These are phyloP conservation scores for Drosophila watanabei DNA, from an alignment of 1,140 invertebrate species.

Conservation along the genomic window DNA sequence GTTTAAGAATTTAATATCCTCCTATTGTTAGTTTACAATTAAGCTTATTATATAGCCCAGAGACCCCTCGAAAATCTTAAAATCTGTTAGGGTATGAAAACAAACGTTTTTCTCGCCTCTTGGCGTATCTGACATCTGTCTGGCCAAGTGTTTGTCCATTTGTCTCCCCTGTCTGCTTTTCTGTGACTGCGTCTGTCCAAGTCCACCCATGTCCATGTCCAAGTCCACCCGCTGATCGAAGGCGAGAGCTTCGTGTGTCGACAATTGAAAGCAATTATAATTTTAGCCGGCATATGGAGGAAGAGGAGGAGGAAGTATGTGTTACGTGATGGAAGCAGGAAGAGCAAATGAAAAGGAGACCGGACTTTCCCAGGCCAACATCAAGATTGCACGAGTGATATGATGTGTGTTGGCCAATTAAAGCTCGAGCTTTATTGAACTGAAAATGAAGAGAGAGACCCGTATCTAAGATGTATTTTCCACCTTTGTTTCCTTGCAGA, in stretches of 20 bases:
- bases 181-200: slow-evolving; percentile 39
- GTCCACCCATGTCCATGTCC: slow-evolving; percentile 48
- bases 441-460: not conserved
- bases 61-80: slow-evolving; percentile 20
- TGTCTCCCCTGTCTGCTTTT: slow-evolving; percentile 28
- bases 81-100: slow-evolving; percentile 3
- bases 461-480: not conserved
- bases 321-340: slow-evolving; percentile 55
- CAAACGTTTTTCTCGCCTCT: slow-evolving; percentile 32
- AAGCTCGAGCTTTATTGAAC: slow-evolving; percentile 24
- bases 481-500: slow-evolving; percentile 38
- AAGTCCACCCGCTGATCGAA: slow-evolving; percentile 50
- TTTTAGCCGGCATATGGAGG: slow-evolving; percentile 37
- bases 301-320: slow-evolving; percentile 27
- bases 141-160: slow-evolving; percentile 62
- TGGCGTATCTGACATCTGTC: slow-evolving; percentile 74
- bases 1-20: too few species aligned
- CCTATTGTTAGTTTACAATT: not conserved
- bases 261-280: slow-evolving; percentile 81
- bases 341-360: slow-evolving; percentile 25
- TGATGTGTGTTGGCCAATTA: slow-evolving; percentile 40
- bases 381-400: slow-evolving; percentile 36
- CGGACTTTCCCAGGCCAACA: slow-evolving; percentile 36
- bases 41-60: not conserved
- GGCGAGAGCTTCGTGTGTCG: slow-evolving; percentile 42